Percentiles rank a stretch among this genome's conserved stretches.
phyloP scores from a whole-genome alignment of 1,140 invertebrate species.

The Bombyx mandarina region DNA sequence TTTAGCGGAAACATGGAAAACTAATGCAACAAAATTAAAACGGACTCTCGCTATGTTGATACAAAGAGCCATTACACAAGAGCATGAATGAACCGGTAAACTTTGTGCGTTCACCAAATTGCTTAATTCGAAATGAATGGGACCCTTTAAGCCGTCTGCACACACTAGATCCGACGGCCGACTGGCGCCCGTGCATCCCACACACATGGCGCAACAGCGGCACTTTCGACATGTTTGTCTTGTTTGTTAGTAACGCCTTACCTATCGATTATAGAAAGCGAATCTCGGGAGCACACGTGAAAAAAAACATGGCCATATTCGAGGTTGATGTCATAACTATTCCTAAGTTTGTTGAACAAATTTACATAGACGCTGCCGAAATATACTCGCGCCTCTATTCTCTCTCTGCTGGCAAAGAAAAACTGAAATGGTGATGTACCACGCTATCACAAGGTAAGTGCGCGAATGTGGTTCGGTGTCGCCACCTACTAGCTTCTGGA shows the following conservation, averaged over 20 bases:
- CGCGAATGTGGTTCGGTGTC: conserved; percentile 24
- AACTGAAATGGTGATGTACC: too few species aligned
- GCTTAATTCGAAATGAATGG: conserved; percentile 66
- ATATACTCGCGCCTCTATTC: conserved; percentile 10
- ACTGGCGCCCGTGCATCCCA: conserved; percentile 60
- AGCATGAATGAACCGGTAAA: conserved; percentile 60
- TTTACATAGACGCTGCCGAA: conserved; percentile 20
- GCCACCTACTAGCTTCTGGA: conserved; percentile 44
- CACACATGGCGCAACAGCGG: conserved; percentile 62
- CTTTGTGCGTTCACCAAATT: conserved; percentile 59
- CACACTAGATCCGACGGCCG: conserved; percentile 35
- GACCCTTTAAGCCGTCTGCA: conserved; percentile 49
- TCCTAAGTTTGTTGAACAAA: conserved; percentile 15
- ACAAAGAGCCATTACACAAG: background rate
- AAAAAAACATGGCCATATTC: conserved; percentile 21
- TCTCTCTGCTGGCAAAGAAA: too few species aligned
- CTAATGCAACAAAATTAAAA: too few species aligned
- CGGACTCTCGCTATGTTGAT: background rate
- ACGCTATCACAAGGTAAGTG: too few species aligned
- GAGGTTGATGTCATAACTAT: conserved; percentile 24
- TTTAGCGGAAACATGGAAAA: too few species aligned
- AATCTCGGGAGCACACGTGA: conserved; percentile 31
- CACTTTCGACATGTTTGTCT: conserved; percentile 61
- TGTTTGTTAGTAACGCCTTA: conserved; percentile 45
- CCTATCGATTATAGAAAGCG: conserved; percentile 49